Evolutionary conservation across 1,140 invertebrate species (phyloP).

Genomic region (Heliconius congener): DNA sequence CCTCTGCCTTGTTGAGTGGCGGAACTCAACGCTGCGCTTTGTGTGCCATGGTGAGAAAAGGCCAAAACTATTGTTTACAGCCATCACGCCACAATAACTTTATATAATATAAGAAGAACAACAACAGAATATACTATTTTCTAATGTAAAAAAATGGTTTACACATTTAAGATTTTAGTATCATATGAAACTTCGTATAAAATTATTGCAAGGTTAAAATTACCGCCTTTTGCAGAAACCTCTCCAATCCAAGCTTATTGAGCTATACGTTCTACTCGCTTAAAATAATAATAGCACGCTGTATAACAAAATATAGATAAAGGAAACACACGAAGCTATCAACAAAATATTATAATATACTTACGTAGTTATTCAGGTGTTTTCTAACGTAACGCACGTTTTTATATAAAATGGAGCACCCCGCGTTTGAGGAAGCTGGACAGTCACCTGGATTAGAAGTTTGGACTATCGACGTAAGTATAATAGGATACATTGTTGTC

Average conservation of each 20-base stretch:
- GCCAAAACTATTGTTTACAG: neutral
- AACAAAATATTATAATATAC: neutral
- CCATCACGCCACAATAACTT: no score
- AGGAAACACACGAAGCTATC: neutral
- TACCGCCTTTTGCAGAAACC: no score
- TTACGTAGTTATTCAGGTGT: neutral
- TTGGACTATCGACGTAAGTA: conserved; percentile 69
- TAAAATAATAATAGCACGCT: neutral
- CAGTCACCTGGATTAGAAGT: conserved; percentile 55
- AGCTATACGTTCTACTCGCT: neutral
- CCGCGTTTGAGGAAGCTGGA: conserved; percentile 59
- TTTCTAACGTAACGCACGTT: conserved; percentile 14
- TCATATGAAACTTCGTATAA: no score
- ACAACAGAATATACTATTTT: no score
- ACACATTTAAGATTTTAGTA: no score
- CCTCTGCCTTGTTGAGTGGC: no score
- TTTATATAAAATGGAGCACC: conserved; percentile 57
- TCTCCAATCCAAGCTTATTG: no score
- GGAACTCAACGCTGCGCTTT: no score
- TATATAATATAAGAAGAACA: no score
- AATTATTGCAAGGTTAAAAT: no score
- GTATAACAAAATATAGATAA: conserved; percentile 7
- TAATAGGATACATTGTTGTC: neutral
- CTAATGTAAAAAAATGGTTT: no score
- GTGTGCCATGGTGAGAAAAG: neutral